Base-by-base conservation (phyloP, 1,140 invertebrate species). In the Habropoda laboriosa region DNA sequence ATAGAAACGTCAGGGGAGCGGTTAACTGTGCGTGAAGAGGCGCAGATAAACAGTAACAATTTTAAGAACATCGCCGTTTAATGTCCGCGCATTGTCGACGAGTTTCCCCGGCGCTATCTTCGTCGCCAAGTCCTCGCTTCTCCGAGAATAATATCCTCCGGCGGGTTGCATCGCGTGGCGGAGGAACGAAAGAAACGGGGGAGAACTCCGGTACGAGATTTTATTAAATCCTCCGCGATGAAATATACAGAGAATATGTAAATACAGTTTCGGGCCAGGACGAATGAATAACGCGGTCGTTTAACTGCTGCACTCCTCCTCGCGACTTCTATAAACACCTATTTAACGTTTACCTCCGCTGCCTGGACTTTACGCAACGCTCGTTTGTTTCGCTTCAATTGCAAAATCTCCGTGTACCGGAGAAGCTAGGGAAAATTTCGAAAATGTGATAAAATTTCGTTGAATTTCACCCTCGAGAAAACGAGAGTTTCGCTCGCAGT, bases 231-330 rank as follows among this genome's bases (percentile, higher is more conserved):
- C 51, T 55, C 18, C 47, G n/a, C 38, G 16, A 40, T 55, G 67
- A 55, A 71, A 55, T 55, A 40, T 30, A 71, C 67, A 55, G 38
- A 0, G 67, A 57, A 42, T 57, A 71, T 71, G 67, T 71, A 71
- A 71, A 71, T 71, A 57, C 67, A 10, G 38, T 42, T 42, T 38
- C 49, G 12, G 0, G 12, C 12, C 13, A 3, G 67, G 35, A 40
- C 27, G 38, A 70, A 53, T 35, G 67, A 53, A 51, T 53, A 55
- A 70, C 35, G n/a, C 64, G 1, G 16, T 21, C 64, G 30, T 18
- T 71, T 71, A 57, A 42, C 35, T 40, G 51, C n/a, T 35, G 38
- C 35, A 1, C 47, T 30, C 27, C 21, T 42, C 18, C 13, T n/a
- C 67, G 1, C 2, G 38, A 32, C 35, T 38, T 32, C 8, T 24